These are phyloP conservation scores for Sebastes matsubarae DNA, from an alignment of 2,797 vertebrate genomes.

Conservation along the genomic window DNA sequence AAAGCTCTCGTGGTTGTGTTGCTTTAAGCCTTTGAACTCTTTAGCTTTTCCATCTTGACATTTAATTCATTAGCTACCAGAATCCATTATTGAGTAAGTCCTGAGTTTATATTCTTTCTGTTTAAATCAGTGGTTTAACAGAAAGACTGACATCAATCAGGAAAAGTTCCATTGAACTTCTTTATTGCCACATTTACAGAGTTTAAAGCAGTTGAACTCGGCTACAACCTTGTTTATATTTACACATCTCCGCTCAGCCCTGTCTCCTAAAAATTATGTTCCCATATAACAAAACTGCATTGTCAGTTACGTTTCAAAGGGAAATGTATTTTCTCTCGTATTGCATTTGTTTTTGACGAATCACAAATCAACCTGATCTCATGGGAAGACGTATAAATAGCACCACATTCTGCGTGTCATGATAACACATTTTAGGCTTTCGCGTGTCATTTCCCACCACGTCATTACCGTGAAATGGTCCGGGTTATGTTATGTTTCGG, in stretches of 20 bases:
- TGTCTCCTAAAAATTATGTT: neutral
- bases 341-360: neutral
- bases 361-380: neutral
- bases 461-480: no score
- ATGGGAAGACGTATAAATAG: no score
- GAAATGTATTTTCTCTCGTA: no score
- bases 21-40: neutral
- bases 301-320: accelerated
- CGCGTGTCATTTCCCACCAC: no score
- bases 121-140: neutral
- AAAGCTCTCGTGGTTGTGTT: neutral
- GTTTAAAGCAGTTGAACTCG: neutral
- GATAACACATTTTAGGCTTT: no score
- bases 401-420: no score
- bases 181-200: neutral
- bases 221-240: neutral
- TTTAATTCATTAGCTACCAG: neutral
- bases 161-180: neutral
- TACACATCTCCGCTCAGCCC: neutral
- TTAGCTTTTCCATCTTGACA: neutral
- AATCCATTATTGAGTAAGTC: neutral
- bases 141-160: neutral
- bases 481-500: no score
- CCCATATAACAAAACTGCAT: neutral
- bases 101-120: neutral